phyloP scores from a whole-genome alignment of 2,113 vertebrate genomes.

The Myotis lucifugus region DNA sequence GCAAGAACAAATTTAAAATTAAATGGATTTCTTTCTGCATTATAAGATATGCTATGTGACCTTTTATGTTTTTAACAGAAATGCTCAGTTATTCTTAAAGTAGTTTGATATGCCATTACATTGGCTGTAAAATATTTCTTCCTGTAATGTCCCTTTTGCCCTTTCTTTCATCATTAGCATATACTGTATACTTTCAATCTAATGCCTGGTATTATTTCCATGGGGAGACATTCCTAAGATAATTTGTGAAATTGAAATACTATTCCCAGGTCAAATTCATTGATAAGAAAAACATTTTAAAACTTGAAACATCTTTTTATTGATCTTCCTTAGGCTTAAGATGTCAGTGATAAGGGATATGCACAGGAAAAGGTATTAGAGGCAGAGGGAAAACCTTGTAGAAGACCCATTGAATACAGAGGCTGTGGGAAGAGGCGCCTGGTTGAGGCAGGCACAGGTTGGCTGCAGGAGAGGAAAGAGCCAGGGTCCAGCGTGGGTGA shows the following conservation, averaged over 20 bases:
- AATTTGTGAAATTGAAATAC: slow-evolving; percentile 49
- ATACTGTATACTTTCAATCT: slow-evolving; percentile 39
- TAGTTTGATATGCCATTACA: slow-evolving; percentile 23
- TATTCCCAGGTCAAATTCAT: background rate
- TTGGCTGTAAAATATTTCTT: slow-evolving; percentile 38
- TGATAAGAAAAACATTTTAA: slow-evolving; percentile 47
- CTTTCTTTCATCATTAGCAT: slow-evolving; percentile 62
- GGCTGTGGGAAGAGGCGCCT: background rate
- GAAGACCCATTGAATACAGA: background rate
- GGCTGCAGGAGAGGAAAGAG: background rate
- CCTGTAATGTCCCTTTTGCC: slow-evolving; percentile 6
- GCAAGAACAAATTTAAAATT: slow-evolving; percentile 54
- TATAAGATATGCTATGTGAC: slow-evolving; percentile 56
- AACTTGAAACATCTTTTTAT: background rate
- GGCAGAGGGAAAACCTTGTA: background rate
- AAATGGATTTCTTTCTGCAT: slow-evolving; percentile 47
- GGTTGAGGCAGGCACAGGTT: background rate
- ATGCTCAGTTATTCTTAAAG: slow-evolving; percentile 63
- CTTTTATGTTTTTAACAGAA: slow-evolving; percentile 63
- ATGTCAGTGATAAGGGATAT: background rate
- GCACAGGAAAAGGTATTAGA: background rate
- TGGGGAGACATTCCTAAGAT: background rate
- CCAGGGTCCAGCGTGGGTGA: too few species aligned
- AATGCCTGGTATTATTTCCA: slow-evolving; percentile 1
- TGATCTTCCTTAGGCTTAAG: background rate